Conservation (phyloP, 1,140 invertebrate species). For the Meloidogyne floridensis region DNA sequence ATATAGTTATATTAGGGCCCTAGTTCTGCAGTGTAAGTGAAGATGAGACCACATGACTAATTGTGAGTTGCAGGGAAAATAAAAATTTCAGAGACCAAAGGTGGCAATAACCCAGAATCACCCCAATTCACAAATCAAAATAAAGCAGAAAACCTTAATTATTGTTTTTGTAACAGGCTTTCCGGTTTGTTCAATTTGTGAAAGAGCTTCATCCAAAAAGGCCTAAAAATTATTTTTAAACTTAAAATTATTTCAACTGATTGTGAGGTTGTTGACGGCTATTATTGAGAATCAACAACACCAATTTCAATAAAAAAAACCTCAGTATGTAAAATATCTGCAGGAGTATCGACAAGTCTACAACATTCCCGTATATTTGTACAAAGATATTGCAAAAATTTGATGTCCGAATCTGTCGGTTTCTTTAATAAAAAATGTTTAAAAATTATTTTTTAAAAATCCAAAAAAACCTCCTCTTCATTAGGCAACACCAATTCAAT, state of each 20-base stretch:
- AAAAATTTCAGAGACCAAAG: no score
- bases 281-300: no score
- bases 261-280: no score
- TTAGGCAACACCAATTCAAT: conserved; percentile 57
- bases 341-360: conserved; percentile 35
- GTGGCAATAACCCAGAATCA: no score
- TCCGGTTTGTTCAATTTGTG: conserved; percentile 40
- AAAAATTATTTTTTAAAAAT: neutral
- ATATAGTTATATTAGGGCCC: no score
- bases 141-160: conserved; percentile 39
- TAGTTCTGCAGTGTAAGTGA: no score
- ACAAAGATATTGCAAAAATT: conserved; percentile 39
- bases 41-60: no score
- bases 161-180: conserved; percentile 47
- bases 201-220: conserved; percentile 56
- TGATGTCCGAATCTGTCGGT: conserved; percentile 48
- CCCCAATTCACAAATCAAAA: no score
- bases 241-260: neutral
- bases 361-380: no score
- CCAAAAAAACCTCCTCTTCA: conserved; percentile 37
- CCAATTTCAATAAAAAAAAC: neutral
- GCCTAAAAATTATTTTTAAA: conserved; percentile 21
- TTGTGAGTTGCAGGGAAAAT: no score
- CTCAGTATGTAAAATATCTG: conserved; percentile 55
- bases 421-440: conserved; percentile 29